Base-by-base conservation (phyloP, 2,797 vertebrate species). In the Megalops cyprinoides region DNA sequence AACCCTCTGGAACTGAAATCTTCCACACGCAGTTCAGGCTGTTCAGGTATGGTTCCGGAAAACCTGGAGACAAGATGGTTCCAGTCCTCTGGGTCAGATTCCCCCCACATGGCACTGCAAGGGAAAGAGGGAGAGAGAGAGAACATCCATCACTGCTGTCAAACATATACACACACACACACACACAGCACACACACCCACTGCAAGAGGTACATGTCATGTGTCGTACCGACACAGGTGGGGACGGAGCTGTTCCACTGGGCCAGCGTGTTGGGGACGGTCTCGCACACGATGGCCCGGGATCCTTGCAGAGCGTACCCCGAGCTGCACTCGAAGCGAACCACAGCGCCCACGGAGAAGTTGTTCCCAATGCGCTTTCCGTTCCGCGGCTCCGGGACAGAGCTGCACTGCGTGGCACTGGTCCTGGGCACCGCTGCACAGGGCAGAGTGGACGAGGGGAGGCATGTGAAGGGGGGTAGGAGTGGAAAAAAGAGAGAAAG, bases 1-100 rank as follows among this genome's bases (percentile, higher is more conserved):
- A 97, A 75, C 98, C 98, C 85, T 99, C 98, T 0, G 97, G 98
- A 76, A 99, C 98, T 0, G 95, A 94, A 87, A 99, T 99, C 91
- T 97, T 99, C 98, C 98, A 99, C 58, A 99, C 96, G 4, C 98
- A 99, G 93, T 98, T 99, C 87, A 99, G 96, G 87, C 97, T 97
- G 90, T 99, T 99, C 77, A 99, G 95, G 91, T 99, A 99, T 0
- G 98, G 97, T 88, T 99, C 98, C 0, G 98, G 98, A 88, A 98
- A 99, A 31, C 98, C 98, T 0, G 98, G 98, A 51, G 98, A 99
- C 79, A 99, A 92, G 89, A 99, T 97, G 89, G 98, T 99, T 14
- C 98, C 97, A 58, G 94, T 99, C 73, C 97, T 92, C 60, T 98
- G 96, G 0, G 98, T 99, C 87, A 99, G 88, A 89, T 98, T 99